Evolutionary conservation across 2,888 invertebrate species (phyloP).

Genomic region (Polydrusus tereticollis): DNA sequence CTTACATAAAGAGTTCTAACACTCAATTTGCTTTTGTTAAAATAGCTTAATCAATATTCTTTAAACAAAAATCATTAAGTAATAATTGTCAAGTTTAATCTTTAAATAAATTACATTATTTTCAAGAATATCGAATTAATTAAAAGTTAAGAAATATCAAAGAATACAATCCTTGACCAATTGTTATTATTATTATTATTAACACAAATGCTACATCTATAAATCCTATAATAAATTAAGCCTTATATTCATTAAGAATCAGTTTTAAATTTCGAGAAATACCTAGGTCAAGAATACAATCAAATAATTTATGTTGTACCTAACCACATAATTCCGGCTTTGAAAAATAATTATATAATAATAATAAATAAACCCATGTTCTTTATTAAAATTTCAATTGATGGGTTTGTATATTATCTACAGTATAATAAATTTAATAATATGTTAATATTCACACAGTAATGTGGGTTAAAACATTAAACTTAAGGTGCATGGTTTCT

Average conservation of each 20-base stretch:
- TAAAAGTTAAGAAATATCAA: not conserved
- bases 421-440: no score
- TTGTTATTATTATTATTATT: not conserved
- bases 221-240: not conserved
- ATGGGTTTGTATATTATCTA: no score
- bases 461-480: no score
- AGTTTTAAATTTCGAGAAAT: not conserved
- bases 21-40: no score
- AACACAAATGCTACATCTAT: not conserved
- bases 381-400: no score
- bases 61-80: not conserved
- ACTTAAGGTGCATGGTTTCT: no score
- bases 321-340: no score
- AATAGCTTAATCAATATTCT: not conserved
- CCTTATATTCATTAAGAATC: not conserved
- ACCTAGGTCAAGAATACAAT: not conserved
- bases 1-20: no score
- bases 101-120: not conserved
- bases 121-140: not conserved
- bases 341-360: no score
- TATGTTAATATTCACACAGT: no score
- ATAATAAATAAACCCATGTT: no score
- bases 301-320: not conserved
- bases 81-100: constrained; percentile 11
- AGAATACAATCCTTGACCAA: constrained; percentile 9